These are phyloP conservation scores for Cydia splendana DNA, from an alignment of 1,140 invertebrate genomes.

Conservation along the genomic window DNA sequence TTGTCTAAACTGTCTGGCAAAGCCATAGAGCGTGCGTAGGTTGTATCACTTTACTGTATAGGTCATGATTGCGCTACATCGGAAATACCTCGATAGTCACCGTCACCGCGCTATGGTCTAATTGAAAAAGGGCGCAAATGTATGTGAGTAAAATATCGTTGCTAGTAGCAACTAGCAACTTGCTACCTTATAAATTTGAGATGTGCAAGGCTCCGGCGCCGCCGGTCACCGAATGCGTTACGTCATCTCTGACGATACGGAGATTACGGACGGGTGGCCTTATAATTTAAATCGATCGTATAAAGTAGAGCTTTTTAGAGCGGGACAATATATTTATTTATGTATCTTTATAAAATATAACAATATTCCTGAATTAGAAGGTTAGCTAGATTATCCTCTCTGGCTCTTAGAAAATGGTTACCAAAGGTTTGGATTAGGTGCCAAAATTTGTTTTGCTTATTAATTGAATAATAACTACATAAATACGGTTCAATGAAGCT, in stretches of 20 bases:
- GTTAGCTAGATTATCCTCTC: no score
- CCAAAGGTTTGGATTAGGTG: no score
- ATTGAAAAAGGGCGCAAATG: neutral
- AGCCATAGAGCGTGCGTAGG: slow-evolving; percentile 1
- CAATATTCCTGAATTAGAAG: no score
- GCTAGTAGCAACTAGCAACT: no score
- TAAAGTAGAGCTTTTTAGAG: no score
- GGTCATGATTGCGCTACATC: slow-evolving; percentile 29
- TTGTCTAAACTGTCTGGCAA: neutral
- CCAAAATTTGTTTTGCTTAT: no score
- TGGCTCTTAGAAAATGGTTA: no score
- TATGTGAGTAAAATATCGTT: neutral
- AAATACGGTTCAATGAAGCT: no score
- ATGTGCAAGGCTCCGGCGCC: neutral
- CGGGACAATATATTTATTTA: no score
- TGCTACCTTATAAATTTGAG: neutral
- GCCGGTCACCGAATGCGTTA: slow-evolving; percentile 8
- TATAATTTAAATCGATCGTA: no score
- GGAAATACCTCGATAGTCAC: slow-evolving; percentile 20
- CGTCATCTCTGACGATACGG: slow-evolving; percentile 15
- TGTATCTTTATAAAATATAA: no score
- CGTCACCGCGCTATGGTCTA: slow-evolving; percentile 1
- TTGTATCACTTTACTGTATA: neutral
- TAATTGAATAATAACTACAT: no score
- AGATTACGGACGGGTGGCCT: neutral